phyloP scores from a whole-genome alignment of 2,888 invertebrate species.

The Mimachlamys varia region DNA sequence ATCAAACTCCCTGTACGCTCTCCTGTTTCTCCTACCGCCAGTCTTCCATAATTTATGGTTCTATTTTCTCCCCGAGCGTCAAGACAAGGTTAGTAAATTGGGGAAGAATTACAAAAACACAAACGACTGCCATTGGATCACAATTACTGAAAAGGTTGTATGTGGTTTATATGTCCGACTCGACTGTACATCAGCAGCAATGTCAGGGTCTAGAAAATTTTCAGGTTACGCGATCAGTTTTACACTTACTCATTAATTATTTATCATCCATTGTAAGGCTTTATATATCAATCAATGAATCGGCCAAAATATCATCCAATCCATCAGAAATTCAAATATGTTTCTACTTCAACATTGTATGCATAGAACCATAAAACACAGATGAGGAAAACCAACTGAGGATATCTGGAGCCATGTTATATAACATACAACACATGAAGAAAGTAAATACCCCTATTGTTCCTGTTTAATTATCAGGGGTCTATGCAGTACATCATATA shows the following conservation, averaged over 20 bases:
- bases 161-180: not conserved
- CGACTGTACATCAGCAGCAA: not conserved
- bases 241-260: not conserved
- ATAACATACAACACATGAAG: not conserved
- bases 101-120: not conserved
- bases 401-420: not conserved
- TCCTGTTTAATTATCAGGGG: not conserved
- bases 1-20: not conserved
- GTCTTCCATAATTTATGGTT: not conserved
- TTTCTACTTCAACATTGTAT: not conserved
- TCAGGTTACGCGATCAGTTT: not conserved
- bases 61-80: not conserved
- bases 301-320: not conserved
- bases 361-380: not conserved
- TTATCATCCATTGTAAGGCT: not conserved
- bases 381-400: not conserved
- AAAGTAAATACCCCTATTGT: not conserved
- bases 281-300: too few relatives aligned
- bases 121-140: not conserved
- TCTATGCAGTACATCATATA: not conserved
- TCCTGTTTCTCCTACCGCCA: not conserved
- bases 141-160: conserved; percentile 2
- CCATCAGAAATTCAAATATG: not conserved
- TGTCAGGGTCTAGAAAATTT: not conserved
- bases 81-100: not conserved